phyloP scores from a whole-genome alignment of 2,888 invertebrate genomes.

The Seladonia tumulorum region DNA sequence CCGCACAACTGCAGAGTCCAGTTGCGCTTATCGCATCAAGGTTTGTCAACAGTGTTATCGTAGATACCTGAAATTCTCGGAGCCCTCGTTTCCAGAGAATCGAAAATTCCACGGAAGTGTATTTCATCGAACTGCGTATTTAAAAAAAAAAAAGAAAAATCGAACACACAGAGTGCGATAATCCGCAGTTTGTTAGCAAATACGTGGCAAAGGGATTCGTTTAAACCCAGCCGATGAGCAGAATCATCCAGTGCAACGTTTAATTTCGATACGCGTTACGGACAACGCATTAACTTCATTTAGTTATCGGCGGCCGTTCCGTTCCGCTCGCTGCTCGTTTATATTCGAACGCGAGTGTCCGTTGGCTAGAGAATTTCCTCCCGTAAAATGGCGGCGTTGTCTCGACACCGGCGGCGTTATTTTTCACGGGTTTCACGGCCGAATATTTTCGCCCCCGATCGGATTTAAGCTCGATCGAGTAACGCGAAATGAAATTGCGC shows the following conservation, averaged over 20 bases:
- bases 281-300: neutral
- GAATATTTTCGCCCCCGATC: neutral
- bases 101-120: neutral
- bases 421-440: constrained; percentile 13
- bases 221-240: neutral
- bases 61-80: neutral
- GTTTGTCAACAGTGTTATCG: neutral
- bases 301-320: neutral
- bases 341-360: neutral
- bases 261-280: neutral
- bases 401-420: neutral
- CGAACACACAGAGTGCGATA: neutral
- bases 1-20: neutral
- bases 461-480: constrained; percentile 6
- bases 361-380: neutral
- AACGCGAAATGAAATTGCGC: constrained; percentile 8
- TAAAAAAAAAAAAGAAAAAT: neutral
- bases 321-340: neutral
- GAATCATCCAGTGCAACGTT: neutral
- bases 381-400: neutral
- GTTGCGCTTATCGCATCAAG: neutral
- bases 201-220: neutral
- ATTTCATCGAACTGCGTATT: neutral
- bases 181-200: neutral
- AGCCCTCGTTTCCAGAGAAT: neutral